Evolutionary conservation across 2,888 invertebrate genomes (phyloP).

Genomic region (Nipponacmea schrenckii): DNA sequence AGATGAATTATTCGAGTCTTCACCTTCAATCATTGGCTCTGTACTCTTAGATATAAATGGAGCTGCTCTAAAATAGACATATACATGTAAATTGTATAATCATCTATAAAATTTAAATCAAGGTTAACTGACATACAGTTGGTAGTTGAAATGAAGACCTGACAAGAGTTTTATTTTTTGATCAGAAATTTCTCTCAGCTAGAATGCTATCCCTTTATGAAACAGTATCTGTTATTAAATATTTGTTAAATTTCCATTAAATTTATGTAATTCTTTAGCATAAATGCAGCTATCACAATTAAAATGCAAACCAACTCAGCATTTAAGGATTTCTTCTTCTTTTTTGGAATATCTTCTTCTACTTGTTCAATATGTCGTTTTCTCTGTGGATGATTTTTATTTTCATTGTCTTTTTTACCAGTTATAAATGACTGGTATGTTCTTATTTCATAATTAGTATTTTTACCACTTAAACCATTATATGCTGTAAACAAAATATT

Average conservation of each 20-base stretch:
- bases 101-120: too few relatives aligned
- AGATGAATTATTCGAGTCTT: not conserved
- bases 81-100: too few relatives aligned
- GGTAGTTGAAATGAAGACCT: too few relatives aligned
- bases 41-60: not conserved
- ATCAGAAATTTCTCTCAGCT: too few relatives aligned
- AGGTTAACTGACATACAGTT: too few relatives aligned
- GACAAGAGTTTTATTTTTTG: too few relatives aligned
- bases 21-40: not conserved
- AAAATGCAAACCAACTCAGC: slow-evolving; percentile 48
- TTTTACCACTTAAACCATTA: not conserved
- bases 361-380: slow-evolving; percentile 8
- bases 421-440: not conserved
- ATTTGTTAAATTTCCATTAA: too few relatives aligned
- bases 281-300: too few relatives aligned
- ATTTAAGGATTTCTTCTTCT: slow-evolving; percentile 41
- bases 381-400: not conserved
- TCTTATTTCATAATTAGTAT: not conserved
- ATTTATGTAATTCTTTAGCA: too few relatives aligned
- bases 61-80: not conserved
- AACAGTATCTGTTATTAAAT: too few relatives aligned
- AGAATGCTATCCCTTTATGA: too few relatives aligned
- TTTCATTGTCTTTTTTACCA: not conserved
- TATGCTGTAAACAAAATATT: not conserved
- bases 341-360: slow-evolving; percentile 21